A percentile compares a stretch with the other conserved stretches of the same genome.
These are phyloP conservation scores for Halocynthia roretzi DNA, from an alignment of 23 tunicate genomes.

Conservation along the genomic window DNA sequence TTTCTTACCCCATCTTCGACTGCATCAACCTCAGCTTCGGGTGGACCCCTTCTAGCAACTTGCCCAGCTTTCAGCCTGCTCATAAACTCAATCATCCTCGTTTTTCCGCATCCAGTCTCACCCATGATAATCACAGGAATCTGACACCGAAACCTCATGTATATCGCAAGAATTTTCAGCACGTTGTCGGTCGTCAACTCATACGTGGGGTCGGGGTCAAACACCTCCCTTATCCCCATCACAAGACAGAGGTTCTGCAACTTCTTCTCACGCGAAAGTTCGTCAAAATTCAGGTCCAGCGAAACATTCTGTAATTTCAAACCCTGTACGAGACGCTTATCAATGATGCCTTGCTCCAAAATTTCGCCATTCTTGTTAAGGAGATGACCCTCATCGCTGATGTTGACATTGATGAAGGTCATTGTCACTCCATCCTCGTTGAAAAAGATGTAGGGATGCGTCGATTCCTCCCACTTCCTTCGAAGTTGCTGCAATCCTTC, in stretches of 20 bases:
- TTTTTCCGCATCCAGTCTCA: conserved; percentile 89
- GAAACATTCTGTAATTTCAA: conserved; percentile 44
- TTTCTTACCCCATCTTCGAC: conserved; percentile 1
- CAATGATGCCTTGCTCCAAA: conserved; percentile 26
- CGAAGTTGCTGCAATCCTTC: conserved; percentile 1
- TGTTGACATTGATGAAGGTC: conserved; percentile 1
- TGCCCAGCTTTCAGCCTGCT: conserved; percentile 44
- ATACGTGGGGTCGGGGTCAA: conserved; percentile 73
- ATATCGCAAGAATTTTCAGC: conserved; percentile 64
- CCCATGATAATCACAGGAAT: conserved; percentile 89
- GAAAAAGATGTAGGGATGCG: conserved; percentile 68
- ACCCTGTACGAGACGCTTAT: conserved; percentile 21
- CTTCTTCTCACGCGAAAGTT: conserved; percentile 28
- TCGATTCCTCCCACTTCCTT: conserved; percentile 52
- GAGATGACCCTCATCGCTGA: conserved; percentile 34
- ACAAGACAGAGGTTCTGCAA: conserved; percentile 41
- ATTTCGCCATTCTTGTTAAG: conserved; percentile 29
- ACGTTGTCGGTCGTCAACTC: conserved; percentile 87
- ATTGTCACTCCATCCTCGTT: conserved; percentile 53
- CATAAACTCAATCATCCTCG: conserved; percentile 82
- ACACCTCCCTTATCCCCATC: conserved; percentile 38
- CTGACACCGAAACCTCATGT: conserved; percentile 74
- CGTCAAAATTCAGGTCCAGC: conserved; percentile 46
- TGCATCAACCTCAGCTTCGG: not conserved
- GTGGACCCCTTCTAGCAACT: not conserved